Conservation (phyloP, 2,888 invertebrate species). For the Yponomeuta cagnagella region DNA sequence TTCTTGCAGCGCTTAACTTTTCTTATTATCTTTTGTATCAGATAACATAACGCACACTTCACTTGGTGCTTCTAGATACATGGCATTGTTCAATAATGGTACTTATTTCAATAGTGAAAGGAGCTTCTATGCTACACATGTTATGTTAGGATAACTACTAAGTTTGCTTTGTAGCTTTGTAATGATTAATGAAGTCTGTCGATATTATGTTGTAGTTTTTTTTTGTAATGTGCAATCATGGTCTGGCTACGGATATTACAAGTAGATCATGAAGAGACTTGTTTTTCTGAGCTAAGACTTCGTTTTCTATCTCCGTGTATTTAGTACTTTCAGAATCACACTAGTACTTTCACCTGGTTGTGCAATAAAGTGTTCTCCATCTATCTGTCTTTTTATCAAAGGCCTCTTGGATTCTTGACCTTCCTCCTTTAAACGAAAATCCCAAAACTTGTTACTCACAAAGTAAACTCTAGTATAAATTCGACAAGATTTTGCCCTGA, state of each 20-base stretch:
- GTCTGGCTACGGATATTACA: background rate
- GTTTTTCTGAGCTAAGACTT: background rate
- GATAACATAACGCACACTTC: constrained; percentile 19
- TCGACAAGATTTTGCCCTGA: too few species aligned
- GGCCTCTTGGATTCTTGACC: too few species aligned
- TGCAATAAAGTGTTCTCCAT: too few species aligned
- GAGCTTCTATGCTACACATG: background rate
- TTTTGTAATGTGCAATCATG: too few species aligned
- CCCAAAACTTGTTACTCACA: too few species aligned
- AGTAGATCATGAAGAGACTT: background rate
- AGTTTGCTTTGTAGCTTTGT: background rate
- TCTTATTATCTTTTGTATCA: constrained; percentile 44
- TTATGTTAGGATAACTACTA: background rate
- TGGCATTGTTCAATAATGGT: background rate
- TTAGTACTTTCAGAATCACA: too few species aligned
- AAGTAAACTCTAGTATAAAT: too few species aligned
- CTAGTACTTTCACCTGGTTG: too few species aligned
- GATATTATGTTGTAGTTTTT: background rate
- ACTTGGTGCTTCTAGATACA: background rate
- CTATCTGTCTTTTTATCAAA: too few species aligned
- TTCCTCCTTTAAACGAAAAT: too few species aligned
- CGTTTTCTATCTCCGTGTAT: too few species aligned
- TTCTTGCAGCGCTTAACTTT: constrained; percentile 38
- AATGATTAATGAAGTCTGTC: background rate
- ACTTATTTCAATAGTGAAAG: background rate